These are phyloP conservation scores for Neodiprion lecontei DNA, from an alignment of 1,140 invertebrate genomes.

Conservation along the genomic window DNA sequence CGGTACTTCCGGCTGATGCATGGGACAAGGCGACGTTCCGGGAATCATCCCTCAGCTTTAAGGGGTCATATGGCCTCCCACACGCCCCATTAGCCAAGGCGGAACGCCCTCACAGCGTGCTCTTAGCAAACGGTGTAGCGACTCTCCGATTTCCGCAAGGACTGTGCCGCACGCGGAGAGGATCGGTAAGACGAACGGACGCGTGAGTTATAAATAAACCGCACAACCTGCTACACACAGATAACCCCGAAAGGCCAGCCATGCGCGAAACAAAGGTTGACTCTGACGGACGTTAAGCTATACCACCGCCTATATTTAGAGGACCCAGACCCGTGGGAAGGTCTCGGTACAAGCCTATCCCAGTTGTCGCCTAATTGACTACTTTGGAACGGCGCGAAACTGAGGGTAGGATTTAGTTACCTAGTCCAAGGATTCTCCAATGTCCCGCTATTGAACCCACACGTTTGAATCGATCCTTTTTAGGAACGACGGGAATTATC, in stretches of 20 bases:
- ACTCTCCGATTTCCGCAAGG: background rate
- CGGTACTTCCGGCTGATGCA: no score
- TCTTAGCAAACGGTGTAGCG: background rate
- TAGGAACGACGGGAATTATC: background rate
- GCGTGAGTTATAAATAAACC: conserved; percentile 48
- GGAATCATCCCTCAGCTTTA: conserved; percentile 1
- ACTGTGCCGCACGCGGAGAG: conserved; percentile 10
- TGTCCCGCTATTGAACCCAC: no score
- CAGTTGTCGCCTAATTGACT: conserved; percentile 1
- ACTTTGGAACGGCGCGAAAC: background rate
- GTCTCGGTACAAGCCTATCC: background rate
- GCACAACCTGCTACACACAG: conserved; percentile 44
- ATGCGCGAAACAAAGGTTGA: conserved; percentile 50
- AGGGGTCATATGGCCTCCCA: background rate
- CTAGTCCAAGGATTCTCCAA: no score
- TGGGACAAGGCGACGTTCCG: background rate
- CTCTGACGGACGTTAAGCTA: conserved; percentile 29
- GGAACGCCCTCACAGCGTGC: background rate
- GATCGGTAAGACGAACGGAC: conserved; percentile 32
- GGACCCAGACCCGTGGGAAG: background rate
- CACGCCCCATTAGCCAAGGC: conserved; percentile 13
- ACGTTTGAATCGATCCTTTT: no score
- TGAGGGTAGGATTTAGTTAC: no score
- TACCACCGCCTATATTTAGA: conserved; percentile 3
- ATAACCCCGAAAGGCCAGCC: conserved; percentile 47